These are phyloP conservation scores for Morone chrysops DNA, from an alignment of 2,113 vertebrate genomes.

Conservation along the genomic window DNA sequence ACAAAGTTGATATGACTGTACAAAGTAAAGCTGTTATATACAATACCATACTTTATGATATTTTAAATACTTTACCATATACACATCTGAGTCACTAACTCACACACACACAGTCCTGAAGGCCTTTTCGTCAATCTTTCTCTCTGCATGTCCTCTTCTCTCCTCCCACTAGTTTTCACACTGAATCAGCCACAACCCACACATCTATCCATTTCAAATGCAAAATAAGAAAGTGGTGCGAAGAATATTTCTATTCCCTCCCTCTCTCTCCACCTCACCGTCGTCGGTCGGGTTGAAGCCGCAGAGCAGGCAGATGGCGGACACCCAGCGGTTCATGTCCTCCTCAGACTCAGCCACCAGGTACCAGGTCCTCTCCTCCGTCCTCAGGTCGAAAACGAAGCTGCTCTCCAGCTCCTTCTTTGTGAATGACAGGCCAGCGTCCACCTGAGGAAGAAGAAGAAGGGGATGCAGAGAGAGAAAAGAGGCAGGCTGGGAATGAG, in stretches of 20 bases:
- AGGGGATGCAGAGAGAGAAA: too few species aligned
- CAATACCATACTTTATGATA: not conserved
- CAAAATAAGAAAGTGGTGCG: not conserved
- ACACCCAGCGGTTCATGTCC: constrained; percentile 94
- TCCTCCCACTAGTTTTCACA: constrained; percentile 58
- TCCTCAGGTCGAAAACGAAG: constrained; percentile 91
- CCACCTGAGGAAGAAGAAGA: constrained; percentile 77
- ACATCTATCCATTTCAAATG: constrained; percentile 9
- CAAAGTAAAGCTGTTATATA: not conserved
- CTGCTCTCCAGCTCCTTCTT: constrained; percentile 92
- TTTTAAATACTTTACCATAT: not conserved
- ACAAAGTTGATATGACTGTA: not conserved
- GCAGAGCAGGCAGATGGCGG: constrained; percentile 92
- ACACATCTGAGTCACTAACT: constrained; percentile 3
- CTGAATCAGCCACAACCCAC: constrained; percentile 59
- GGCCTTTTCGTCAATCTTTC: not conserved
- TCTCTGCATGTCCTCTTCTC: constrained; percentile 26
- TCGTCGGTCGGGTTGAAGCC: constrained; percentile 86
- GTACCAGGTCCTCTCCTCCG: constrained; percentile 90
- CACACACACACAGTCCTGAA: not conserved
- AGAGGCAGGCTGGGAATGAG: too few species aligned
- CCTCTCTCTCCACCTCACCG: constrained; percentile 3
- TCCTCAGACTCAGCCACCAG: constrained; percentile 93
- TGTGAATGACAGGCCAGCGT: constrained; percentile 87
- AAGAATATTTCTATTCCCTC: not conserved